These are phyloP conservation scores for Amphipoea lucens DNA, from an alignment of 2,888 invertebrate species.

Conservation along the genomic window DNA sequence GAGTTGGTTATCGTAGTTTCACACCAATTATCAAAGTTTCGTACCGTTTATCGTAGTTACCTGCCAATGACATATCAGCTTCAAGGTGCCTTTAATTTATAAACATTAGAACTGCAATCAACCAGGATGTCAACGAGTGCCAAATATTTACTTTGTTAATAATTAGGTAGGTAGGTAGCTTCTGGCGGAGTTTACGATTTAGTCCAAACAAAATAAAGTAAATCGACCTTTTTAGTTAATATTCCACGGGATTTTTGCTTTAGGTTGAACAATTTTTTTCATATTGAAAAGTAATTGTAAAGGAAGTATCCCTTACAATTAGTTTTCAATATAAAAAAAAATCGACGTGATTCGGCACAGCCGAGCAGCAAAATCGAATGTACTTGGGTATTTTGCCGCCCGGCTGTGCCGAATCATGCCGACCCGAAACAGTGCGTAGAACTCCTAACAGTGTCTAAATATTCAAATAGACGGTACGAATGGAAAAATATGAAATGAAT, in stretches of 20 bases:
- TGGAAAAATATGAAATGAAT: neutral
- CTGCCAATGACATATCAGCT: conserved; percentile 6
- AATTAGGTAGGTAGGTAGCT: conserved; percentile 5
- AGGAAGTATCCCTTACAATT: no score
- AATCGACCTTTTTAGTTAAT: no score
- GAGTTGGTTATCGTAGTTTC: neutral
- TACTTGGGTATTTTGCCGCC: neutral
- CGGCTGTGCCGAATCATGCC: neutral
- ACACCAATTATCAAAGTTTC: neutral
- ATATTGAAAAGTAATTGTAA: neutral
- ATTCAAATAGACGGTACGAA: neutral
- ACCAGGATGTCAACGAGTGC: conserved; percentile 37
- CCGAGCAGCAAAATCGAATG: neutral
- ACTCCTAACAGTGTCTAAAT: neutral
- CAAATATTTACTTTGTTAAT: conserved; percentile 42
- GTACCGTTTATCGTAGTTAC: neutral
- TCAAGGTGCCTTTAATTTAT: conserved; percentile 28
- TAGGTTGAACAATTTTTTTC: no score
- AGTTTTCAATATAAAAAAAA: no score
- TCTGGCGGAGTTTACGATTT: neutral
- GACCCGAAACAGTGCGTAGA: neutral
- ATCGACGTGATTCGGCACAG: neutral
- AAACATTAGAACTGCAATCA: conserved; percentile 29
- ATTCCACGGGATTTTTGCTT: no score
- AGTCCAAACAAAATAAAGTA: neutral